Evolutionary conservation across 2,888 invertebrate species (phyloP), one percentile per base, ranked within the genome.

Genomic region (Venusia cambrica): DNA sequence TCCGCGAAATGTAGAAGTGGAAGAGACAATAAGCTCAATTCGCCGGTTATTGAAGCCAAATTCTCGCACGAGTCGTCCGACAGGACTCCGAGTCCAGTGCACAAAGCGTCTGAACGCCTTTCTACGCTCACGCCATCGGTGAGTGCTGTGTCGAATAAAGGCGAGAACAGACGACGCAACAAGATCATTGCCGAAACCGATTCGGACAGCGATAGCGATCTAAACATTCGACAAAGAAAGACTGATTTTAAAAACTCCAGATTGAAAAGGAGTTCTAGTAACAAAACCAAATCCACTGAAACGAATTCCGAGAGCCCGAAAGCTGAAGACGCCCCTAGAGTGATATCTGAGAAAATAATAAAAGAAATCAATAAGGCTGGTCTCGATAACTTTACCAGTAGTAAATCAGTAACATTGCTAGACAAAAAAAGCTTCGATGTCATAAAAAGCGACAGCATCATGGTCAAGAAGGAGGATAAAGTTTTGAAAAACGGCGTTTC

Each of bases 1-100:
- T 95, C 95, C 25, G 95, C 96, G 1, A 93, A 94, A 74, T 94
- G 94, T 66, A 90, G 95, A 58, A 95, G 94, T 68, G 96, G 95
- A 3, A 89, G 92, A 53, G 93, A 94, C 69, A 85, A 91, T 34
- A 93, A 92, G 56, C 87, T 90, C 6, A 92, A 92, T 26, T 93
- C 92, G 20, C 91, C 93, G 22, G 88, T 93, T 48, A 90, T 93
- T 57, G 92, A 93, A 77, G 88, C 93, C 45, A 92, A 92, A 64
- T 91, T 92, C 71, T 87, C 90, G 40, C 92, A 92, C 60, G 90
- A 90, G 73, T 71, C 83, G 51, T 62, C 67, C 54, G 75, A 79
- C 70, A 84, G 74, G 52, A 84, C 87, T 52, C 87, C 83, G 42
- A 89, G 89, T 71, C 81, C 84, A 64, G 73, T 67, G 49, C 66